phyloP scores from a whole-genome alignment of 2,888 invertebrate species.

The Blastobasis lacticolella region DNA sequence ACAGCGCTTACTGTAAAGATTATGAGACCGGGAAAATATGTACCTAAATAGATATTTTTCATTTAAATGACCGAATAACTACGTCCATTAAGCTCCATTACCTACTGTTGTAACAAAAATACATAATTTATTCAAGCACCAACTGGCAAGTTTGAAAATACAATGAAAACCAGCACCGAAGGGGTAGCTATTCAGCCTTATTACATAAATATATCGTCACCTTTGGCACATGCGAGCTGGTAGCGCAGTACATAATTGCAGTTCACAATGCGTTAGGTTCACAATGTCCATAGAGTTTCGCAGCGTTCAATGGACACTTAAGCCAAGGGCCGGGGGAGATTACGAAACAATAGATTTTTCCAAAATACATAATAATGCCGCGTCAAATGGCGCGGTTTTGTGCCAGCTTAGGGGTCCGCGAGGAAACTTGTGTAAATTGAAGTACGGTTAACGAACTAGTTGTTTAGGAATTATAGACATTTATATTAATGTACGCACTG shows the following conservation, averaged over 20 bases:
- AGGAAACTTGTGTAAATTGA: conserved; percentile 1
- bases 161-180: conserved; percentile 2
- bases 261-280: conserved; percentile 28
- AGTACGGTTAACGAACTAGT: not conserved
- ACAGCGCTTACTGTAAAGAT: too few species aligned
- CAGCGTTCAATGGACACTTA: conserved; percentile 49
- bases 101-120: too few species aligned
- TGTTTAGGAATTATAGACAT: too few species aligned
- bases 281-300: conserved; percentile 32
- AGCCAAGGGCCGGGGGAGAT: conserved; percentile 57
- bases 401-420: conserved; percentile 50
- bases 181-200: conserved; percentile 29
- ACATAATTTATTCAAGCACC: too few species aligned
- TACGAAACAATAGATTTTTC: conserved; percentile 70
- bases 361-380: conserved; percentile 71
- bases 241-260: conserved; percentile 33
- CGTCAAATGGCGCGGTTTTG: conserved; percentile 64
- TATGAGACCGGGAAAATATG: too few species aligned
- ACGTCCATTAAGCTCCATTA: not conserved
- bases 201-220: conserved; percentile 54
- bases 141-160: too few species aligned
- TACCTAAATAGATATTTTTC: too few species aligned
- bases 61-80: too few species aligned
- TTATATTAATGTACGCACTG: too few species aligned
- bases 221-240: conserved; percentile 32